These are phyloP conservation scores for Agelastica alni DNA, from an alignment of 2,888 invertebrate species.

Conservation along the genomic window DNA sequence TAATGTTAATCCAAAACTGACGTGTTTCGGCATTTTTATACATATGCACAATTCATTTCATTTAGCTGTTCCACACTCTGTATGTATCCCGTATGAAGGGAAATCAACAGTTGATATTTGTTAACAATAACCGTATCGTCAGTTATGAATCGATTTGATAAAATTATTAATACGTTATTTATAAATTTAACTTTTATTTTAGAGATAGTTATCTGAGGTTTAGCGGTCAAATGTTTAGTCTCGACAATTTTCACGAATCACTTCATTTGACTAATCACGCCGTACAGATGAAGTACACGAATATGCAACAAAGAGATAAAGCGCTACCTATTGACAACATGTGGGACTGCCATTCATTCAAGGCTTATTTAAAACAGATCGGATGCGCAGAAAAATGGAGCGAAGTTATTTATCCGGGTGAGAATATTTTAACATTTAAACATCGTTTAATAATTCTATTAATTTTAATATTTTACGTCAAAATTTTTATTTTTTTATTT, in stretches of 20 bases:
- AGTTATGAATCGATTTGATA: too few relatives aligned
- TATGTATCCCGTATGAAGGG: too few relatives aligned
- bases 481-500: too few relatives aligned
- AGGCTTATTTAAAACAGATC: conserved; percentile 66
- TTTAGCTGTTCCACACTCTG: too few relatives aligned
- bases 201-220: conserved; percentile 91
- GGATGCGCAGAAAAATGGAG: conserved; percentile 82
- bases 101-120: too few relatives aligned
- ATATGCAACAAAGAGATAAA: conserved; percentile 69
- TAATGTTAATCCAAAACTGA: conserved; percentile 27
- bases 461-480: too few relatives aligned
- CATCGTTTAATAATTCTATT: too few relatives aligned
- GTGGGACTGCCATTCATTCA: conserved; percentile 90
- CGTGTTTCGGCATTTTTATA: not conserved
- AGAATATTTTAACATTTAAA: too few relatives aligned
- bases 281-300: conserved; percentile 86
- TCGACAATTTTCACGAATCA: conserved; percentile 88
- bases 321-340: conserved; percentile 88
- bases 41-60: not conserved
- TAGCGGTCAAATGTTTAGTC: conserved; percentile 85
- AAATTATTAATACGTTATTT: too few relatives aligned
- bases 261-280: conserved; percentile 93
- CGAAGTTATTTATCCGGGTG: conserved; percentile 84
- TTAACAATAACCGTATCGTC: too few relatives aligned
- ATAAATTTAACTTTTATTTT: too few relatives aligned